Evolutionary conservation across 2,113 vertebrate species (phyloP), one percentile per base, ranked within the genome.

Genomic region (Apaloderma vittatum): DNA sequence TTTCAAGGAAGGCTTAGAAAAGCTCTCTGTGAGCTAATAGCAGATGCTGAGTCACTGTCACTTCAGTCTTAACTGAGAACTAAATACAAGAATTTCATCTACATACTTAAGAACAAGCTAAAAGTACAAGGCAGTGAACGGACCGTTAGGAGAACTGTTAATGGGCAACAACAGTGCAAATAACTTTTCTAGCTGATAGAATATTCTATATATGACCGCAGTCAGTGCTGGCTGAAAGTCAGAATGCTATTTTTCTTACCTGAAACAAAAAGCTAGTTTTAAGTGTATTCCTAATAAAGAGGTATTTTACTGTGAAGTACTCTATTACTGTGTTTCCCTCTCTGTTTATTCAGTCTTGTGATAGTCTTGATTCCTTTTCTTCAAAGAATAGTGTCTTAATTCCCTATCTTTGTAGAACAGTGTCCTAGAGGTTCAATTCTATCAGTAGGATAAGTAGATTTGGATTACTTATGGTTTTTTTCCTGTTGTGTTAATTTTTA

Each of bases 241-340:
- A 96, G 96, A 88, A 82, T 92, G 94, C 92, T 95, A 94, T 95
- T 94, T 97, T 95, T 94, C 90, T 93, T 97, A 96, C 46, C 86
- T 91, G 68, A 93, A 93, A 93, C 81, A 88, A 88, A 93, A 81
- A 93, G 11, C 36, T 97, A 88, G 67, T 96, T 96, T 97, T 90
- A 96, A 94, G 72, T 91, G 84, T 93, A 90, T 92, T 96, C 83
- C 83, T 89, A 92, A 88, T 93, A 96, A 94, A 96, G 76, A 95
- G 65, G 79, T 93, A 92, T 96, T 96, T 95, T 94, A 94, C 92
- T 96, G 92, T 92, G 83, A 97, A 92, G 61, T 86, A 88, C 45
- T 78, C 65, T 78, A 43, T 89, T 92, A 34, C 85, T 92, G 86
- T 94, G 65, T 96, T 94, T 93, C 52, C 37, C 62, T 91, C 49